These are phyloP conservation scores for Coccyzus lansbergi DNA, from an alignment of 2,797 vertebrate genomes.

Conservation along the genomic window DNA sequence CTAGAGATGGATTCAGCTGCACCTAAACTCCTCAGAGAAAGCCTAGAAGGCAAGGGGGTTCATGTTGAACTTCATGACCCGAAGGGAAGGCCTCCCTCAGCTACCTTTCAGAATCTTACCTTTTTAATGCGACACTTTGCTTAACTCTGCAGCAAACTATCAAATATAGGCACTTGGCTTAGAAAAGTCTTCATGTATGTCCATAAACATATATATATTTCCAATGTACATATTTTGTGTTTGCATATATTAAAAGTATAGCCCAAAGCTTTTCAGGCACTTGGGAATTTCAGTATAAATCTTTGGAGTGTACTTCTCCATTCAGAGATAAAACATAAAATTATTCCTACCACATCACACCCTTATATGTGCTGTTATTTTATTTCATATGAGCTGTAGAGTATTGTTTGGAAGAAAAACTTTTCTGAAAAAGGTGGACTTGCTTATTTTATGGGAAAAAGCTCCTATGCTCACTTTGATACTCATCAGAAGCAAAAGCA, in stretches of 20 bases:
- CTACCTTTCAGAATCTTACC: too few species aligned
- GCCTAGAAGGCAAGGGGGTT: too few species aligned
- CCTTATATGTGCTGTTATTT: rapidly evolving
- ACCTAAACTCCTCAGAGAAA: too few species aligned
- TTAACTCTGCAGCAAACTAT: not conserved
- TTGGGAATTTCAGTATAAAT: not conserved
- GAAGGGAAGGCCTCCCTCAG: too few species aligned
- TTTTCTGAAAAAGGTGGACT: not conserved
- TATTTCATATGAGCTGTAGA: not conserved
- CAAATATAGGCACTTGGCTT: rapidly evolving
- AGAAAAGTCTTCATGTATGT: rapidly evolving
- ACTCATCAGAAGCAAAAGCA: not conserved
- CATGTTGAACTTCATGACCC: too few species aligned
- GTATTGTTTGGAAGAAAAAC: not conserved
- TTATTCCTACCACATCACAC: not conserved
- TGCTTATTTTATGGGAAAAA: rapidly evolving
- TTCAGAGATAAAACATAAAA: rapidly evolving
- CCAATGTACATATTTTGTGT: not conserved
- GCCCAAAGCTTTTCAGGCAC: not conserved
- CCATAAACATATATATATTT: not conserved
- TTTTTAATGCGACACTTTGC: too few species aligned
- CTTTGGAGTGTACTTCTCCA: not conserved
- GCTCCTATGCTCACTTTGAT: rapidly evolving
- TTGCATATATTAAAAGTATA: not conserved
- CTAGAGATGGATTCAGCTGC: too few species aligned